Base-by-base conservation (phyloP, 1,140 invertebrate species). In the Planococcus citri region DNA sequence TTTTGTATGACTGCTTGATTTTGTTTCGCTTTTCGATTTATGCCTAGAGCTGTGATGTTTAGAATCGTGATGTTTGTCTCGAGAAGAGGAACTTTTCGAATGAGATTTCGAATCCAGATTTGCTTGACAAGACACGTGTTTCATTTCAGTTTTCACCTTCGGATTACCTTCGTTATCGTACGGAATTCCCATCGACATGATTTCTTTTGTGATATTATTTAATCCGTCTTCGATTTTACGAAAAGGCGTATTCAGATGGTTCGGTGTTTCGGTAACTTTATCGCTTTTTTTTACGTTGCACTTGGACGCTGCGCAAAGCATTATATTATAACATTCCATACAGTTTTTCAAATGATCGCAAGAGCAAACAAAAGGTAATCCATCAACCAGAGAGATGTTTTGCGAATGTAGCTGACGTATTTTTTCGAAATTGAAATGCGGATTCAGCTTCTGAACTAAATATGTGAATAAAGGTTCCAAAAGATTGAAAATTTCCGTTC, bases 401-500 rank as follows among this genome's bases (percentile, higher is more conserved):
- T 64, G 60, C 2, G 60, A 64, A 27, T 64, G 60, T 20, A 64
- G 22, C 24, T 64, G 60, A 64, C 60, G 60, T 25, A 64, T 25
- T 25, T 64, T 64, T 64, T 64, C 60, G 60, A 64, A 64, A 64
- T 64, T 64, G 20, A 64, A 64, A 9, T 64, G 22, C 2, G 60
- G 60, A 25, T 64, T 64, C 10, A 64, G 60, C 20, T 64, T 64
- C 25, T 64, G 10, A 27, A 64, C 25, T 17, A 64, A 27, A 21
- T 64, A 64, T 10, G 21, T 64, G 20, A 64, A 64, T 17, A 64
- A 64, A 4, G 60, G 60, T 17, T 64, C 60, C 10, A 64, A 20
- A 24, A 64, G 22, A 64, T 64, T 64, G 25, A 22, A 64, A 25
- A 64, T 64, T 64, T 64, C 60, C 2, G 60, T 64, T 22, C 60